Percentiles rank a stretch among this genome's conserved stretches.
These are phyloP conservation scores for Drosophila busckii DNA, from an alignment of 1,140 invertebrate species.

Conservation along the genomic window DNA sequence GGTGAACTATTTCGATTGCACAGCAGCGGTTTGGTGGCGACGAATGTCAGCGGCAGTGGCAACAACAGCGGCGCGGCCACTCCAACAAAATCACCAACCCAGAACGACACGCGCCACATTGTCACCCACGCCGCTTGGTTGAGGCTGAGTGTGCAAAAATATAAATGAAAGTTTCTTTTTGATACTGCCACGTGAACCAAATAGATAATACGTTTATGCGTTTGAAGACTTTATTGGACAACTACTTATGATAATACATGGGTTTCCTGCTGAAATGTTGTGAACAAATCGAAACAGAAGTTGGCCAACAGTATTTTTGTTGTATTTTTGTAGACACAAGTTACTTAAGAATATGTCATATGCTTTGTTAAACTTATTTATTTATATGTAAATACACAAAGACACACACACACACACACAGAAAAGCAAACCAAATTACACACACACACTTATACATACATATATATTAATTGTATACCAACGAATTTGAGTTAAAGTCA, in stretches of 20 bases:
- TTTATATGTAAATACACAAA: constrained; percentile 70
- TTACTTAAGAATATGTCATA: constrained; percentile 23
- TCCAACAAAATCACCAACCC: constrained; percentile 72
- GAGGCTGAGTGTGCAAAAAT: background rate
- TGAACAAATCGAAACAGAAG: constrained; percentile 13
- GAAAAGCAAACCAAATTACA: constrained; percentile 22
- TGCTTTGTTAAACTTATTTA: constrained; percentile 66
- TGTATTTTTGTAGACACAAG: constrained; percentile 27
- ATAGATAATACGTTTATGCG: constrained; percentile 21
- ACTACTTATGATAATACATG: constrained; percentile 10
- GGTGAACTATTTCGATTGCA: constrained; percentile 88
- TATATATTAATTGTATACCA: constrained; percentile 38
- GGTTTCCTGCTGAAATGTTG: constrained; percentile 37
- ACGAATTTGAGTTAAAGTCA: constrained; percentile 48
- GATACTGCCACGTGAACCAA: constrained; percentile 31
- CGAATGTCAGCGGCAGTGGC: constrained; percentile 42
- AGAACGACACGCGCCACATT: constrained; percentile 66
- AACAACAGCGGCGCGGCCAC: constrained; percentile 55
- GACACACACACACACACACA: constrained; percentile 28
- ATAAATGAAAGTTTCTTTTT: constrained; percentile 1
- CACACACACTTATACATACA: constrained; percentile 32
- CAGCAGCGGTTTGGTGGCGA: constrained; percentile 30
- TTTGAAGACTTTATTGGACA: constrained; percentile 15
- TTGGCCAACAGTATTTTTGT: constrained; percentile 32
- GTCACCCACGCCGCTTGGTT: constrained; percentile 65